Conservation (phyloP, 2,113 vertebrate genomes). For the Zosterops hypoxanthus region DNA sequence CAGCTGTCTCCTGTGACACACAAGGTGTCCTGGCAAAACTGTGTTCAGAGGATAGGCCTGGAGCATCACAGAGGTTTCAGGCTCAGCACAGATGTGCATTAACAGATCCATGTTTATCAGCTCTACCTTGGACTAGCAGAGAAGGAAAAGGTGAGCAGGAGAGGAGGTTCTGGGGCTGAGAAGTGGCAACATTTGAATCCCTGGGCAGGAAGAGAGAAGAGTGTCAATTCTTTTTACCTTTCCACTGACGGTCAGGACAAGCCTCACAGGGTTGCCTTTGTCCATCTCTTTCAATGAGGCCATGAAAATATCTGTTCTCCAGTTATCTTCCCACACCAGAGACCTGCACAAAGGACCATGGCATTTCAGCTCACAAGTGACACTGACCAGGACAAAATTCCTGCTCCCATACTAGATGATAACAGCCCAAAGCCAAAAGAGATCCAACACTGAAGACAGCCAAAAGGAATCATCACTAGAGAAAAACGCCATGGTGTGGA, state of each 20-base stretch:
- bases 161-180: not conserved
- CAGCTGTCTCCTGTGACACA: rapidly evolving
- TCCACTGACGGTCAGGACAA: conserved; percentile 79
- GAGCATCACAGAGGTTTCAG: not conserved
- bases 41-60: not conserved
- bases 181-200: not conserved
- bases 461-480: not conserved
- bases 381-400: not conserved
- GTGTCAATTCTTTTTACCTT: conserved; percentile 64
- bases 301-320: conserved; percentile 76
- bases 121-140: not conserved
- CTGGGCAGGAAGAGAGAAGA: not conserved
- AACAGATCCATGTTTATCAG: not conserved
- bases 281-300: conserved; percentile 72
- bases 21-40: not conserved
- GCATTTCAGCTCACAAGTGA: not conserved
- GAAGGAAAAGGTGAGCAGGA: not conserved
- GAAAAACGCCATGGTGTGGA: not conserved
- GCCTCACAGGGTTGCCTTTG: conserved; percentile 78
- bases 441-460: not conserved
- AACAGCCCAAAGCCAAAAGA: not conserved
- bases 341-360: conserved; percentile 67
- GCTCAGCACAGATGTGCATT: rapidly evolving
- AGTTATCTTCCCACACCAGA: conserved; percentile 85
- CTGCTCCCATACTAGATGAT: not conserved